phyloP scores from a whole-genome alignment of 2,888 invertebrate species.

The Anoplius nigerrimus region DNA sequence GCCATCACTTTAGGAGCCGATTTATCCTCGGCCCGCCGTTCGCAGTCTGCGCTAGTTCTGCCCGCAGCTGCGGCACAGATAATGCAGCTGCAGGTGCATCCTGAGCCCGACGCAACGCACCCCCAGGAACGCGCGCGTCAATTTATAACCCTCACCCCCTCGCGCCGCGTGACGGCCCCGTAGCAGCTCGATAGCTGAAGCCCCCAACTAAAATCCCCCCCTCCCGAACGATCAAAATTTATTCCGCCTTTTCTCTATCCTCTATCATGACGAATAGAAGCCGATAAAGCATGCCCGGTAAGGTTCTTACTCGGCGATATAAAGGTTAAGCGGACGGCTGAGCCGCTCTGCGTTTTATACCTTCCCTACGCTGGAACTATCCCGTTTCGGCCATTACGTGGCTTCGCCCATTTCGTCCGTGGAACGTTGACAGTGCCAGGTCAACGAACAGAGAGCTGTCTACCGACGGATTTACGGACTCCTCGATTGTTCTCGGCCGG shows the following conservation, averaged over 20 bases:
- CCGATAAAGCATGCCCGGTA: no score
- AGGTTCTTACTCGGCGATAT: no score
- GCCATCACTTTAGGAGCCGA: conserved; percentile 56
- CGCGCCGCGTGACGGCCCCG: background rate
- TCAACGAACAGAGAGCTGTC: no score
- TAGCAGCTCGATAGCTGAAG: background rate
- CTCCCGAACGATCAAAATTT: no score
- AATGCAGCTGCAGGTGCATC: conserved; percentile 48
- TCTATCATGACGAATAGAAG: background rate
- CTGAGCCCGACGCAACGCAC: conserved; percentile 15
- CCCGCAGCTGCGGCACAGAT: conserved; percentile 42
- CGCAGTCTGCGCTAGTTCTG: conserved; percentile 10
- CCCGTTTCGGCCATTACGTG: background rate
- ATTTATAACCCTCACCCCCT: conserved; percentile 45
- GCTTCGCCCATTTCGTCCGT: background rate
- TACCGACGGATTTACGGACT: conserved; percentile 15
- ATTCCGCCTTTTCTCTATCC: no score
- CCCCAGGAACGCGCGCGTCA: conserved; percentile 45
- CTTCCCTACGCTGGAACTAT: no score
- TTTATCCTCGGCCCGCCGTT: conserved; percentile 47
- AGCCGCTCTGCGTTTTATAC: no score
- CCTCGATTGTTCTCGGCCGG: conserved; percentile 50
- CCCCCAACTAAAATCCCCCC: background rate
- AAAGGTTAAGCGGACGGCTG: no score
- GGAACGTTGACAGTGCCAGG: background rate